These are phyloP conservation scores for Drosophila anomalata DNA, from an alignment of 2,888 invertebrate species.

Conservation along the genomic window DNA sequence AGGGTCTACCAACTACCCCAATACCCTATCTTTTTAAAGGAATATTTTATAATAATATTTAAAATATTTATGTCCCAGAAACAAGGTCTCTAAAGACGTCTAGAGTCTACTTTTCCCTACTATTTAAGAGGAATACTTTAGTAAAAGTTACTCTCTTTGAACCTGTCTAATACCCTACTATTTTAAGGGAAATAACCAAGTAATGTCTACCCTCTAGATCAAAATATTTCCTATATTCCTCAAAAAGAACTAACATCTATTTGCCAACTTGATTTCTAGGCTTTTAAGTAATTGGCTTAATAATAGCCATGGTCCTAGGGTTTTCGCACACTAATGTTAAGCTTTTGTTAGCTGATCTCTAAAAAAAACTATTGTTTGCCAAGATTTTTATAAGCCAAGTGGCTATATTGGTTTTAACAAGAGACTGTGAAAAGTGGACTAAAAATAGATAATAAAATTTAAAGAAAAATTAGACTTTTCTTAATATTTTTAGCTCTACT, in stretches of 20 bases:
- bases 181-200: too few species aligned
- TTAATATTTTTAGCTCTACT: too few species aligned
- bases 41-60: not conserved
- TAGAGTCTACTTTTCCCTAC: not conserved
- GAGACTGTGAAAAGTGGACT: not conserved
- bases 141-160: too few species aligned
- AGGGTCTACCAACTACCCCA: not conserved
- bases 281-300: not conserved
- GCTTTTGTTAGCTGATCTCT: not conserved
- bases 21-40: not conserved
- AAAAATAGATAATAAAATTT: not conserved
- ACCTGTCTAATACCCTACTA: too few species aligned
- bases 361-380: not conserved
- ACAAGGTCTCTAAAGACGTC: too few species aligned
- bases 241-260: not conserved
- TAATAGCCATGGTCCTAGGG: not conserved
- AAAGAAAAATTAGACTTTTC: not conserved
- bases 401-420: constrained; percentile 3
- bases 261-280: not conserved
- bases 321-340: not conserved
- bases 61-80: too few species aligned
- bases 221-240: not conserved
- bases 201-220: too few species aligned
- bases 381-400: not conserved
- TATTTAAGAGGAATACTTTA: too few species aligned